These are phyloP conservation scores for Bradypodion ventrale DNA, from an alignment of 2,797 vertebrate genomes.

Conservation along the genomic window DNA sequence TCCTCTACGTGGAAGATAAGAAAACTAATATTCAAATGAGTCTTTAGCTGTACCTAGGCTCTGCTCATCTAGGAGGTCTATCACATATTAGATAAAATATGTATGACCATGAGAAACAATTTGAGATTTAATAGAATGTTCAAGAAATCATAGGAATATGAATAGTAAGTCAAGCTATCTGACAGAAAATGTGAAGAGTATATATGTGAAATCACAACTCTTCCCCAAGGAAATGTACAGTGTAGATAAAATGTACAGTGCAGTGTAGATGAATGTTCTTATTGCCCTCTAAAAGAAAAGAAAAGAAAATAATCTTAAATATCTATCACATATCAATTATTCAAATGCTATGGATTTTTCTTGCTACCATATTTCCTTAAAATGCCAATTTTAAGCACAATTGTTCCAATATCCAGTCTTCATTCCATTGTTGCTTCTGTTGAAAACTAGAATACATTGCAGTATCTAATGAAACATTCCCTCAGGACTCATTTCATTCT, in stretches of 20 bases:
- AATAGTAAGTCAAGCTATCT: conserved; percentile 19
- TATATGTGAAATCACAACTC: conserved; percentile 12
- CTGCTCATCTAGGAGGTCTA: neutral
- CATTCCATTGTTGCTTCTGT: neutral
- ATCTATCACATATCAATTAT: too few relatives aligned
- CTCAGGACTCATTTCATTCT: neutral
- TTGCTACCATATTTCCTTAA: neutral
- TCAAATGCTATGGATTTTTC: neutral
- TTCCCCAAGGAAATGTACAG: conserved; percentile 3
- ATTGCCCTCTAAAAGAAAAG: neutral
- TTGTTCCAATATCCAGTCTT: neutral
- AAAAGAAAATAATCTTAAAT: neutral
- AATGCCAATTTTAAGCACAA: neutral
- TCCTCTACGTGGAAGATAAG: neutral
- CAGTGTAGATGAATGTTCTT: neutral
- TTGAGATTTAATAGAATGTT: neutral
- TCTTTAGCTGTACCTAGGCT: neutral
- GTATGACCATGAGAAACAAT: neutral
- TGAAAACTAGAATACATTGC: neutral
- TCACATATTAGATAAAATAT: conserved; percentile 8
- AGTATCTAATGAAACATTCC: neutral
- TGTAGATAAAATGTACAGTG: conserved; percentile 8
- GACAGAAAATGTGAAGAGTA: neutral
- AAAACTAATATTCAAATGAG: conserved; percentile 6
- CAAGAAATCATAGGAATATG: neutral